Evolutionary conservation across 2,888 invertebrate species (phyloP).

Genomic region (Copidosoma aretas): DNA sequence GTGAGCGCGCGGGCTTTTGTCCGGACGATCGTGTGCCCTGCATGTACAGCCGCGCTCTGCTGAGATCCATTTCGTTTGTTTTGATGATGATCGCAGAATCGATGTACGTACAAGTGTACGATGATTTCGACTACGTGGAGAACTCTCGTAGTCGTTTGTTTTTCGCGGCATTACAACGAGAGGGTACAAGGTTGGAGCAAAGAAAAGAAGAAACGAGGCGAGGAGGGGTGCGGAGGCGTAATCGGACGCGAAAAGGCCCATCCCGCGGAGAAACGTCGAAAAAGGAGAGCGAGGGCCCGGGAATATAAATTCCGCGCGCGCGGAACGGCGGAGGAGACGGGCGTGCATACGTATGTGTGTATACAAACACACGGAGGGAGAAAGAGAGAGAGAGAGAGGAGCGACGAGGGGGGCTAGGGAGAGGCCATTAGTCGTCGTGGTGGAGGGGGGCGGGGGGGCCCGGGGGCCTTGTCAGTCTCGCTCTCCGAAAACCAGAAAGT

Average conservation of each 20-base stretch:
- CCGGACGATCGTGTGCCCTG: no score
- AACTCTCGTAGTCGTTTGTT: not conserved
- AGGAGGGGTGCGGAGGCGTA: no score
- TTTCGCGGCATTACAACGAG: not conserved
- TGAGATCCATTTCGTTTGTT: no score
- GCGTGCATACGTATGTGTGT: not conserved
- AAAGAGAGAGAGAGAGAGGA: conserved; percentile 7
- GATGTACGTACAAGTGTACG: no score
- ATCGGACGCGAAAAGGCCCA: conserved; percentile 2
- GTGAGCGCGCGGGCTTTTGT: no score
- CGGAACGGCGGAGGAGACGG: conserved; percentile 1
- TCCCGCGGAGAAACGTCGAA: conserved; percentile 20
- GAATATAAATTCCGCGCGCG: conserved; percentile 11
- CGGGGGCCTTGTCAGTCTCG: conserved; percentile 54
- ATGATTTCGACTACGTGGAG: no score
- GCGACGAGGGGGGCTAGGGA: conserved; percentile 35
- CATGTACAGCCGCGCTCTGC: no score
- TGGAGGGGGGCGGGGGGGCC: conserved; percentile 47
- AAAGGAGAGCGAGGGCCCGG: conserved; percentile 16
- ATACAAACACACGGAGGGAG: conserved; percentile 4
- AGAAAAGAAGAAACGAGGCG: not conserved
- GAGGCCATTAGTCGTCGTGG: conserved; percentile 54
- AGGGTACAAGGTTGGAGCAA: not conserved
- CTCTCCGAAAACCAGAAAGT: conserved; percentile 61
- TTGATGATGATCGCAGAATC: no score